Conservation (phyloP, 2,797 vertebrate species). For the Melanogrammus aeglefinus region DNA sequence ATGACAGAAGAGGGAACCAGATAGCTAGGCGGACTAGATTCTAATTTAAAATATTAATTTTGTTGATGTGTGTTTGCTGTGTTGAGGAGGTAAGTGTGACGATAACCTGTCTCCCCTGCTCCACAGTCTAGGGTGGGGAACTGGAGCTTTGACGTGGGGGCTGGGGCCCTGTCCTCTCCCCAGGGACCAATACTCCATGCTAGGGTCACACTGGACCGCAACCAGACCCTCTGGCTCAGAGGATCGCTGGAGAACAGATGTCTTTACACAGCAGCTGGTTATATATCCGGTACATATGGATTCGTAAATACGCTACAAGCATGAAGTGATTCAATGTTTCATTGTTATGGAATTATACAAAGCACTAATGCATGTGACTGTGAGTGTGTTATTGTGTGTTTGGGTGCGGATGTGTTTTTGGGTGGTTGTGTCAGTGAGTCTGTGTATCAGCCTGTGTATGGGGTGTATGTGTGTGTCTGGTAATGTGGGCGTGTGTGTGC, state of each 20-base stretch:
- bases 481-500: constrained; percentile 15
- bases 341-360: background rate
- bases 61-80: background rate
- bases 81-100: background rate
- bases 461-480: constrained; percentile 8
- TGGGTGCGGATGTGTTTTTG: background rate
- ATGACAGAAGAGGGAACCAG: background rate
- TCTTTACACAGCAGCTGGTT: constrained; percentile 68
- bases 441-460: background rate
- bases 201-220: constrained; percentile 68
- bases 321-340: background rate
- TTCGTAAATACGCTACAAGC: background rate
- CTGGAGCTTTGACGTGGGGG: constrained; percentile 71
- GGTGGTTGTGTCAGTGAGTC: background rate
- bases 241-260: constrained; percentile 66
- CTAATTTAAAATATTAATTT: background rate
- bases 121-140: constrained; percentile 76
- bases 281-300: constrained; percentile 64
- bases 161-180: constrained; percentile 59
- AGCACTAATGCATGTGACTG: constrained; percentile 1
- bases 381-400: constrained; percentile 7
- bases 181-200: constrained; percentile 62
- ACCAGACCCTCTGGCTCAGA: constrained; percentile 73
- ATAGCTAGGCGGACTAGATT: too few species aligned
- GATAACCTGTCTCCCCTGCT: constrained; percentile 27